phyloP scores from a whole-genome alignment of 2,113 vertebrate genomes.

The Eolophus roseicapilla region DNA sequence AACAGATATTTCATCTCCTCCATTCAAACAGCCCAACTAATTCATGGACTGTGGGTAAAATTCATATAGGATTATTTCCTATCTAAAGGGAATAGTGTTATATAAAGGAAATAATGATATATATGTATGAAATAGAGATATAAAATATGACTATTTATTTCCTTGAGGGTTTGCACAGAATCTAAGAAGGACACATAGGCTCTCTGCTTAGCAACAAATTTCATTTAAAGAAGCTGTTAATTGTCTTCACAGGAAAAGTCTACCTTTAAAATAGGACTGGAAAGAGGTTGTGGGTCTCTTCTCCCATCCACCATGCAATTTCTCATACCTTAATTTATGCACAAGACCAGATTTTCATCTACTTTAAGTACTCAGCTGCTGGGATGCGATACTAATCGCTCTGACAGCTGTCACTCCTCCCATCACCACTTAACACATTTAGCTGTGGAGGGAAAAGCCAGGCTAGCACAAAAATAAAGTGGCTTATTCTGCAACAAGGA shows the following conservation, averaged over 20 bases:
- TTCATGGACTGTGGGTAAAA: background rate
- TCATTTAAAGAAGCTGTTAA: background rate
- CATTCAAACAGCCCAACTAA: background rate
- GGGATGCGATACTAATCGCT: background rate
- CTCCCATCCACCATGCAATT: rapidly evolving
- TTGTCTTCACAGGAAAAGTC: background rate
- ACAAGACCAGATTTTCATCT: background rate
- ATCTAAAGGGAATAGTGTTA: background rate
- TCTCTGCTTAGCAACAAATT: background rate
- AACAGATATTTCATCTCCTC: background rate
- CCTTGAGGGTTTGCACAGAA: background rate
- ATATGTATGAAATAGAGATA: background rate
- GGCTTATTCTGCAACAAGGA: background rate
- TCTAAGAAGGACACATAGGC: rapidly evolving
- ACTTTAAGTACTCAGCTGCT: background rate
- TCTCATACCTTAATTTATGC: background rate
- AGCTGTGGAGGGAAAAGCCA: background rate
- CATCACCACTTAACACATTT: background rate
- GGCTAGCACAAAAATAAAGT: background rate
- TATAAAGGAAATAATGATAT: background rate
- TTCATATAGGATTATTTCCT: background rate
- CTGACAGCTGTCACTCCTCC: background rate
- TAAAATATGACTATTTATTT: background rate
- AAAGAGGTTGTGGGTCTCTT: background rate
- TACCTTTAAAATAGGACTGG: background rate